These are phyloP conservation scores for Dryomyza anilis DNA, from an alignment of 2,888 invertebrate species.

Conservation along the genomic window DNA sequence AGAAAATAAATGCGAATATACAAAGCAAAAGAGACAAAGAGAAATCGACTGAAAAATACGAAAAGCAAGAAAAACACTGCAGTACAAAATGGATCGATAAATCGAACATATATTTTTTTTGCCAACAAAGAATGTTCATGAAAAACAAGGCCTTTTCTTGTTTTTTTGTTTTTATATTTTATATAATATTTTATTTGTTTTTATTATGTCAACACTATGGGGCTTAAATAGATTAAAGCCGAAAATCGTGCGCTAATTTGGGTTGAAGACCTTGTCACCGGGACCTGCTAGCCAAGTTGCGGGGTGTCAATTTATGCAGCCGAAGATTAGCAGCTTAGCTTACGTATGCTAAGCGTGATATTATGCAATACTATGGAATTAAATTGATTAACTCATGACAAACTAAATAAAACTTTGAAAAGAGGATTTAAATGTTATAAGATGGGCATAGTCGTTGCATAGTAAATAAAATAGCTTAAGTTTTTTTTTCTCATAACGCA, in stretches of 20 bases:
- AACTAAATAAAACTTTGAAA: too few relatives aligned
- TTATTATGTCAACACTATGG: not conserved
- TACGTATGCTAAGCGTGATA: too few relatives aligned
- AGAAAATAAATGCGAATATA: not conserved
- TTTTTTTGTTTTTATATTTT: not conserved
- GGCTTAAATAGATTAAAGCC: not conserved
- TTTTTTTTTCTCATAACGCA: too few relatives aligned
- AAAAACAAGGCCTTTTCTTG: not conserved
- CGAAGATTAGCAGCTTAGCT: too few relatives aligned
- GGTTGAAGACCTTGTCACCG: not conserved
- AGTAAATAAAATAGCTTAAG: too few relatives aligned
- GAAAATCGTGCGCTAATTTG: not conserved
- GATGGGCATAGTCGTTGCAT: too few relatives aligned
- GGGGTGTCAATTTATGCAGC: too few relatives aligned
- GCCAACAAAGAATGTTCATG: constrained; percentile 11
- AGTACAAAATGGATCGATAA: constrained; percentile 17
- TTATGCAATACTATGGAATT: too few relatives aligned
- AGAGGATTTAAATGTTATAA: too few relatives aligned
- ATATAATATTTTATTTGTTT: not conserved
- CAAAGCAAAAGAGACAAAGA: not conserved
- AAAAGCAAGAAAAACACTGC: not conserved
- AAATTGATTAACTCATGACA: too few relatives aligned
- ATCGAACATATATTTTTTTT: constrained; percentile 14
- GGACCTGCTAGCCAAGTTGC: too few relatives aligned
- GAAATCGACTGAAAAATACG: not conserved